Percentiles rank a stretch among this genome's conserved stretches.
These are phyloP conservation scores for Prionailurus bengalensis DNA, from an alignment of 2,113 vertebrate species.

Conservation along the genomic window DNA sequence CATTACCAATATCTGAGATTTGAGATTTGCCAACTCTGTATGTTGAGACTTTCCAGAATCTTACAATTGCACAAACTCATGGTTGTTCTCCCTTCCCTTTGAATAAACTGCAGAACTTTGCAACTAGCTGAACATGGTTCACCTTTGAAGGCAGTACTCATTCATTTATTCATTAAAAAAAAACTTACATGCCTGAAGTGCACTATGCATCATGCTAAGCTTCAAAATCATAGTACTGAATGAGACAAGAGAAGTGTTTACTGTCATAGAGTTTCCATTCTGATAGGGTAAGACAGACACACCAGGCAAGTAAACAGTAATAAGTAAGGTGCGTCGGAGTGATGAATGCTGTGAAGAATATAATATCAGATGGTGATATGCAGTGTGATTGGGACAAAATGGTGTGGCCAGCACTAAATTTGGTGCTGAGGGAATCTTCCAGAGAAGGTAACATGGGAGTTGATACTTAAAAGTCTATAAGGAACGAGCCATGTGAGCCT, in stretches of 20 bases:
- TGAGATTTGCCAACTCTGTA: background rate
- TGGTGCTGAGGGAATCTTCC: background rate
- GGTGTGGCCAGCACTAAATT: background rate
- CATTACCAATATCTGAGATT: slow-evolving; percentile 44
- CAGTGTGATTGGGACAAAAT: background rate
- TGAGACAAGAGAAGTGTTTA: background rate
- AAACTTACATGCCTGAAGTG: background rate
- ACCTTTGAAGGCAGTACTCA: slow-evolving; percentile 3
- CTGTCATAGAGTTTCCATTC: background rate
- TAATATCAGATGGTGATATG: background rate
- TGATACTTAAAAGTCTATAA: background rate
- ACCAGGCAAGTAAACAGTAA: background rate
- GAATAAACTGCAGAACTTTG: background rate
- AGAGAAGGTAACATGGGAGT: background rate
- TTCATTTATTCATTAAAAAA: background rate
- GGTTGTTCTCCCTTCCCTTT: background rate
- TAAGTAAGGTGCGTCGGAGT: no score
- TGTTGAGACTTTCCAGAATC: slow-evolving; percentile 62
- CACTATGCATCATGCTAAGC: rapidly evolving
- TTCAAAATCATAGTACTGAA: background rate
- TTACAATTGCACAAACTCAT: background rate
- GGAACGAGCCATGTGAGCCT: background rate
- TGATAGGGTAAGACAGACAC: background rate
- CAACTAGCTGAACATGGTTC: background rate
- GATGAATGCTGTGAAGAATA: background rate